Conservation (phyloP, 2,797 vertebrate genomes). For the Coranthus polyacanthus region DNA sequence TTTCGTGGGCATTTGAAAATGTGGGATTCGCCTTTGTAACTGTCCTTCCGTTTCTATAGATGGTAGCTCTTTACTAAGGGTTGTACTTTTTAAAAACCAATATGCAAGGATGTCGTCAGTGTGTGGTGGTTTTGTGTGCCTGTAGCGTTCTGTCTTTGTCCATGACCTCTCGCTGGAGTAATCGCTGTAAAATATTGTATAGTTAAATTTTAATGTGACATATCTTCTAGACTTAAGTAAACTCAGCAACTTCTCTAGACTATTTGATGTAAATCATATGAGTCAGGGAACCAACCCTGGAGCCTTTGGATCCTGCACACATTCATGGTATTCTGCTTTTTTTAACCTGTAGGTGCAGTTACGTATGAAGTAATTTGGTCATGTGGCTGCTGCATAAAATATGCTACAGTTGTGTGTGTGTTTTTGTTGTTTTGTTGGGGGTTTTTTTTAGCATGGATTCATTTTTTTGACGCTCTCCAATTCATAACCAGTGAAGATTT, state of each 20-base stretch:
- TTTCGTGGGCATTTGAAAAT: too few species aligned
- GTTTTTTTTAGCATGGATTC: slow-evolving; percentile 31
- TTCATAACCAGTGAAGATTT: slow-evolving; percentile 43
- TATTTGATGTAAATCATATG: slow-evolving; percentile 20
- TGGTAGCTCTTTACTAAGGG: too few species aligned
- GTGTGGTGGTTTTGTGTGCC: slow-evolving; percentile 3
- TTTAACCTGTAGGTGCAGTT: slow-evolving; percentile 24
- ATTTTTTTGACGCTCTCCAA: slow-evolving; percentile 25
- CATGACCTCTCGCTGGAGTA: neutral
- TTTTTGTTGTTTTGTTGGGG: too few species aligned
- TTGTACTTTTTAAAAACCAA: slow-evolving; percentile 7
- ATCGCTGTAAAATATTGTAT: neutral
- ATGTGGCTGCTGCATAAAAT: slow-evolving; percentile 21
- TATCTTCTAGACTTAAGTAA: slow-evolving; percentile 3
- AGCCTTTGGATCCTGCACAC: slow-evolving; percentile 6
- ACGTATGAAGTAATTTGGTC: slow-evolving; percentile 12
- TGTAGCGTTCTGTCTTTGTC: neutral
- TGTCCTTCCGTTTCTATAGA: too few species aligned
- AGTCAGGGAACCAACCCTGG: slow-evolving; percentile 13
- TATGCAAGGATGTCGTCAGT: neutral
- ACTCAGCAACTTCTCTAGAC: slow-evolving; percentile 6
- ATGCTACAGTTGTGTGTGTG: slow-evolving; percentile 16
- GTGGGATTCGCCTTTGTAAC: too few species aligned
- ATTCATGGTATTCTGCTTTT: slow-evolving; percentile 6
- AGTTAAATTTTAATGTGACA: neutral